These are phyloP conservation scores for Melozone crissalis DNA, from an alignment of 2,113 vertebrate species.

Conservation along the genomic window DNA sequence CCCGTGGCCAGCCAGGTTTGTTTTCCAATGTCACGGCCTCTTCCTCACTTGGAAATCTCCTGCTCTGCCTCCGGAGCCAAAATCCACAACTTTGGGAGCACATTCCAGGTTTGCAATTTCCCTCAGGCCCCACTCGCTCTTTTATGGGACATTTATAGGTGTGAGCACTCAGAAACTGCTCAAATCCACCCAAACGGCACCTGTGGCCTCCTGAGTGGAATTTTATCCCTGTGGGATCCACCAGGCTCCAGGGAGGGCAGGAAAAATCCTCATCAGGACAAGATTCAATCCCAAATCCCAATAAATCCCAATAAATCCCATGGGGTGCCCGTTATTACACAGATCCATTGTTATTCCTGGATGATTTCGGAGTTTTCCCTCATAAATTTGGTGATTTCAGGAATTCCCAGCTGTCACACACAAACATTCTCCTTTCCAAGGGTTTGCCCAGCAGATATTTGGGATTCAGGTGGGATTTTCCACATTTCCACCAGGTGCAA, in stretches of 20 bases:
- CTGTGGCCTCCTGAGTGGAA: background rate
- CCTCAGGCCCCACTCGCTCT: background rate
- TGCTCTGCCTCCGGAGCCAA: background rate
- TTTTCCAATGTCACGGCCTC: background rate
- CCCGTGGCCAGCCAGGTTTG: background rate
- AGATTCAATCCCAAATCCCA: background rate
- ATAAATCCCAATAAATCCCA: fast-evolving
- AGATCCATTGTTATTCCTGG: fast-evolving
- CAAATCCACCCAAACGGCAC: background rate
- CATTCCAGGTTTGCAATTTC: background rate
- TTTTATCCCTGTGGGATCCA: background rate
- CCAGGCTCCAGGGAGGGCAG: background rate
- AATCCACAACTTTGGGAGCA: constrained; percentile 10
- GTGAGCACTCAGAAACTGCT: background rate
- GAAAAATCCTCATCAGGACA: background rate
- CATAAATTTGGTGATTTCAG: background rate
- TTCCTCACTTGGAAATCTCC: background rate
- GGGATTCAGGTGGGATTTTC: background rate
- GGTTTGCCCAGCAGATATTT: fast-evolving
- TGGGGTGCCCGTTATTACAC: fast-evolving
- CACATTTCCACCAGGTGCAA: fast-evolving
- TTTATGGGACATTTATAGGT: background rate
- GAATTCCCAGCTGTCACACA: background rate
- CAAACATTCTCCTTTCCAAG: background rate
- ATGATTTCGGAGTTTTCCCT: background rate